phyloP scores from a whole-genome alignment of 2,113 vertebrate species.

The Polyodon spathula region DNA sequence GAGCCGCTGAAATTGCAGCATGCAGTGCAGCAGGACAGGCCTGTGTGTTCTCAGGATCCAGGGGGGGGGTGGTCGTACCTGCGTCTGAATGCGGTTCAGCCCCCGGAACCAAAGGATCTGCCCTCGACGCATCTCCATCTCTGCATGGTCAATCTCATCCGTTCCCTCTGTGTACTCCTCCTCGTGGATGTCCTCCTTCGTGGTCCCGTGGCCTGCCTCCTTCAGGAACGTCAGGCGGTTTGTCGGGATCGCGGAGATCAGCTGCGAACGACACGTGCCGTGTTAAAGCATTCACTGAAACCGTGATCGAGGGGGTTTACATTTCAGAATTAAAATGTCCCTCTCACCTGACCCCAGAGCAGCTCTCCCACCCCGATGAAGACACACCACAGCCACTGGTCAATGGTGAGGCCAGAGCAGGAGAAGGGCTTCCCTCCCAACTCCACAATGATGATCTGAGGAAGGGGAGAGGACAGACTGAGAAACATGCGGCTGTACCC shows the following conservation, averaged over 20 bases:
- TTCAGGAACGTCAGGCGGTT: constrained; percentile 89
- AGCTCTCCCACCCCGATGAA: constrained; percentile 92
- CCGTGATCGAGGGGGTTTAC: not conserved
- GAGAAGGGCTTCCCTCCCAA: constrained; percentile 94
- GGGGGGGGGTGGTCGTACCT: constrained; percentile 68
- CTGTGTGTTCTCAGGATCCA: too few relatives aligned
- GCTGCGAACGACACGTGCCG: constrained; percentile 16
- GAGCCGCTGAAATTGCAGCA: too few relatives aligned
- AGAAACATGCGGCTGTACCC: not conserved
- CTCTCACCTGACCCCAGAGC: constrained; percentile 92
- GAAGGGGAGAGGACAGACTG: not conserved
- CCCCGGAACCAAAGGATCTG: constrained; percentile 98
- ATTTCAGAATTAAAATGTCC: too few relatives aligned
- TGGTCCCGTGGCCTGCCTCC: constrained; percentile 83
- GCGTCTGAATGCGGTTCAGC: constrained; percentile 95
- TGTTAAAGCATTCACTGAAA: not conserved
- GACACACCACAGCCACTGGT: constrained; percentile 94
- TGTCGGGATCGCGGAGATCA: constrained; percentile 81
- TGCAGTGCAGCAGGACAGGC: not conserved
- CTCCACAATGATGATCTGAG: constrained; percentile 87
- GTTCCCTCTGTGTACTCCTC: constrained; percentile 71
- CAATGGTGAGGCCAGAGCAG: constrained; percentile 76
- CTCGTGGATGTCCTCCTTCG: constrained; percentile 78
- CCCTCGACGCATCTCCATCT: constrained; percentile 89
- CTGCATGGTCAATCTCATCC: constrained; percentile 89